phyloP scores from a whole-genome alignment of 2,797 vertebrate genomes.

The Poecilia gillii region DNA sequence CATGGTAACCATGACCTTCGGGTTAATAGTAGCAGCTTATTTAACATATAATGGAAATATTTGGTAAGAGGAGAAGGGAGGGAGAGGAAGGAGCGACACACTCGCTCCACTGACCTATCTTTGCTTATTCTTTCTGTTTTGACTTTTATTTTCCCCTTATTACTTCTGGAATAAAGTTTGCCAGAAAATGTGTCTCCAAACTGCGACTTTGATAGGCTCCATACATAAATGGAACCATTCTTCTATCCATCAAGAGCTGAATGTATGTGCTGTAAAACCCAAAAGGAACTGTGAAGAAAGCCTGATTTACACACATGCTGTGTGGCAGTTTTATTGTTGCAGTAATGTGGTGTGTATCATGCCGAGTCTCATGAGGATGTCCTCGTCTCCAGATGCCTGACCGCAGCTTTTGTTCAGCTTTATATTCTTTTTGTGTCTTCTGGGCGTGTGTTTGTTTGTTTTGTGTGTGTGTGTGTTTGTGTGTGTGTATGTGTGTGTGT shows the following conservation, averaged over 20 bases:
- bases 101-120: no score
- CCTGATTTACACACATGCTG: not conserved
- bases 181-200: not conserved
- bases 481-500: constrained; percentile 5
- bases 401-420: constrained; percentile 10
- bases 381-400: constrained; percentile 20
- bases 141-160: not conserved
- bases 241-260: not conserved
- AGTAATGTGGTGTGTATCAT: constrained; percentile 21
- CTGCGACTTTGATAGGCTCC: not conserved
- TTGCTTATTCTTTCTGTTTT: not conserved
- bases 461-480: constrained; percentile 10
- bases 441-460: constrained; percentile 21
- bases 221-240: not conserved
- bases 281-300: not conserved
- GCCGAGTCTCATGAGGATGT: not conserved
- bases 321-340: constrained; percentile 3
- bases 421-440: constrained; percentile 20
- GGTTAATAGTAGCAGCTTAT: not conserved
- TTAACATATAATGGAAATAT: not conserved
- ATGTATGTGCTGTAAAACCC: not conserved
- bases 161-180: not conserved
- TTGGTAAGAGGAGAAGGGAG: not conserved
- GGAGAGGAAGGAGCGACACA: no score
- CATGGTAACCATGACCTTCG: not conserved